phyloP scores from a whole-genome alignment of 2,797 vertebrate species.

The Apogon talboti region DNA sequence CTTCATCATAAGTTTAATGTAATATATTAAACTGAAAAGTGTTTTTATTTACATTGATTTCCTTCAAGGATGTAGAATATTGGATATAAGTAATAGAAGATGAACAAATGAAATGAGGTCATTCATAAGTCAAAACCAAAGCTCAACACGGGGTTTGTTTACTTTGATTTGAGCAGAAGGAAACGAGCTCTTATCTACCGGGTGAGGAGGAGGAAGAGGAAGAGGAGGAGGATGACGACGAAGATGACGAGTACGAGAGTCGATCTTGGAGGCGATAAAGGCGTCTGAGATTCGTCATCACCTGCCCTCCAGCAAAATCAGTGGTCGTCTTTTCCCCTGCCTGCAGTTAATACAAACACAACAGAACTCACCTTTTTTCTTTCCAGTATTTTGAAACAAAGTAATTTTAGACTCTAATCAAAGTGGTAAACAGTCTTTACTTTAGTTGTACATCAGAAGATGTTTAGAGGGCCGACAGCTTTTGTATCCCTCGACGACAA shows the following conservation, averaged over 20 bases:
- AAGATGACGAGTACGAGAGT: slow-evolving; percentile 95
- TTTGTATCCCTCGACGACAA: slow-evolving; percentile 70
- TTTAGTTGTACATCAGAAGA: slow-evolving; percentile 57
- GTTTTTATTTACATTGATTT: too few species aligned
- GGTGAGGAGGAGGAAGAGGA: slow-evolving; percentile 94
- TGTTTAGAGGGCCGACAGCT: slow-evolving; percentile 44
- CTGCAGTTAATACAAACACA: slow-evolving; percentile 42
- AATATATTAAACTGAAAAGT: too few species aligned
- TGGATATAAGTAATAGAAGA: too few species aligned
- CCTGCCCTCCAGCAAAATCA: slow-evolving; percentile 38
- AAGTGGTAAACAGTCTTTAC: slow-evolving; percentile 50
- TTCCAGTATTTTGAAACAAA: slow-evolving; percentile 79
- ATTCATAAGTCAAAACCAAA: neutral
- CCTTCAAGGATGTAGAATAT: too few species aligned
- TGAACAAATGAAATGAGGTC: too few species aligned
- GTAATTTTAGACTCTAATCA: slow-evolving; percentile 68
- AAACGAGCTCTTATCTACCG: slow-evolving; percentile 89
- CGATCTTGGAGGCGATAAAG: slow-evolving; percentile 98
- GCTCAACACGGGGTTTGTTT: neutral
- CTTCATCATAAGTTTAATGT: too few species aligned
- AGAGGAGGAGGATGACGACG: slow-evolving; percentile 89
- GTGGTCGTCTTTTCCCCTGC: slow-evolving; percentile 19
- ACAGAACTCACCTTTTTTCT: slow-evolving; percentile 55
- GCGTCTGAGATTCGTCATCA: slow-evolving; percentile 12
- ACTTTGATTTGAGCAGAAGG: slow-evolving; percentile 82